These are phyloP conservation scores for Heliconius charithonia DNA, from an alignment of 2,888 invertebrate species.

Conservation along the genomic window DNA sequence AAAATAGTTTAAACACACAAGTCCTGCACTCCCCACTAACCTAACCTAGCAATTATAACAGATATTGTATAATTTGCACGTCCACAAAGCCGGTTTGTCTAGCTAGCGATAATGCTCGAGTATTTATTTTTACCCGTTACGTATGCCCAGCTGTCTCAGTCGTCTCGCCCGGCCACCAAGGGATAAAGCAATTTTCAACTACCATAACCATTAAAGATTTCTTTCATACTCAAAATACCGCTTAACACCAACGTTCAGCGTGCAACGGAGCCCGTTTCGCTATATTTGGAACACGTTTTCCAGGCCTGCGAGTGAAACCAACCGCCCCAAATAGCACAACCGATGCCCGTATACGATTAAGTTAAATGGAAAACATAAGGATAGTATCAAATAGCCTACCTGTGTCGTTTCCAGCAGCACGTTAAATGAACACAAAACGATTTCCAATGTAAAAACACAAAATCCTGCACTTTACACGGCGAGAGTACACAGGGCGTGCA, in stretches of 20 bases:
- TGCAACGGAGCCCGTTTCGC: constrained; percentile 60
- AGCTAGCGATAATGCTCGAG: constrained; percentile 76
- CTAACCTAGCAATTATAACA: constrained; percentile 51
- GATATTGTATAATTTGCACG: constrained; percentile 57
- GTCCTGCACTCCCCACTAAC: constrained; percentile 34
- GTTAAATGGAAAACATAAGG: constrained; percentile 40
- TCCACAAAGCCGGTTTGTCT: constrained; percentile 80
- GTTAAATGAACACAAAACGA: constrained; percentile 62
- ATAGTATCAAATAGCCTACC: constrained; percentile 61
- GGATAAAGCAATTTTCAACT: constrained; percentile 63
- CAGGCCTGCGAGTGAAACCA: constrained; percentile 63
- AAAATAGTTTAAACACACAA: constrained; percentile 10
- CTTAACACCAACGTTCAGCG: constrained; percentile 45
- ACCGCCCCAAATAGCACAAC: constrained; percentile 60
- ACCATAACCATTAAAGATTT: constrained; percentile 55
- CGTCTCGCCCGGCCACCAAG: constrained; percentile 74
- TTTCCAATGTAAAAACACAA: constrained; percentile 75
- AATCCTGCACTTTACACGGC: constrained; percentile 74
- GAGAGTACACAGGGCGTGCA: constrained; percentile 75
- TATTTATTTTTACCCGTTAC: constrained; percentile 84
- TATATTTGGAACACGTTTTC: constrained; percentile 75
- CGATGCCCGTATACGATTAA: constrained; percentile 36
- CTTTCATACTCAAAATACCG: constrained; percentile 52
- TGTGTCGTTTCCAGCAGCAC: constrained; percentile 64
- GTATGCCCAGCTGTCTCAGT: constrained; percentile 78